phyloP scores from a whole-genome alignment of 30 jellyfish, hydroid and myxozoan genomes.

The Nemopilema nomurai region DNA sequence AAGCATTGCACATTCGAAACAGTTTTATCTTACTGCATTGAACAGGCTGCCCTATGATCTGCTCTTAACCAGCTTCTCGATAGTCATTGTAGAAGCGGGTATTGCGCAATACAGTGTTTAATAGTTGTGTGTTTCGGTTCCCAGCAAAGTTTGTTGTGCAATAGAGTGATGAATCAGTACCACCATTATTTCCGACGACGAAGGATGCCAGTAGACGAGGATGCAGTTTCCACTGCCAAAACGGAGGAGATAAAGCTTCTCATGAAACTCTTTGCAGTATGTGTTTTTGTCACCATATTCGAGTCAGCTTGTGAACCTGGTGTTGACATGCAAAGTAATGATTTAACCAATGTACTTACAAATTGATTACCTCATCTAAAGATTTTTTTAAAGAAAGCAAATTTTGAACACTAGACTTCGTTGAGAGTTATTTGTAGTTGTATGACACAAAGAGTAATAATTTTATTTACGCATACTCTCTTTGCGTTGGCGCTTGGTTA shows the following conservation, averaged over 20 bases:
- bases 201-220: constrained; percentile 26
- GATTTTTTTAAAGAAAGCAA: no score
- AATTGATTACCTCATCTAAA: no score
- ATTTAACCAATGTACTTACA: background rate
- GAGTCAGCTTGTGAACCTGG: background rate
- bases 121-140: background rate
- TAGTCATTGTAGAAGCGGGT: no score
- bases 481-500: no score
- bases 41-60: no score
- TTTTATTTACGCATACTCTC: no score
- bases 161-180: constrained; percentile 8
- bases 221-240: constrained; percentile 28
- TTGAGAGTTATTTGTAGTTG: no score
- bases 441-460: no score
- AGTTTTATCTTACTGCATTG: no score
- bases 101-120: background rate
- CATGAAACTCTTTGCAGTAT: constrained; percentile 88
- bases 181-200: constrained; percentile 44
- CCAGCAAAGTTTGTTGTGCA: constrained; percentile 34
- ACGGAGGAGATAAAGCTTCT: constrained; percentile 68
- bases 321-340: background rate
- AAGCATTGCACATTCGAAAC: no score
- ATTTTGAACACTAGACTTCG: no score
- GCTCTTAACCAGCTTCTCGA: no score
- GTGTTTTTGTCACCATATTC: background rate